Evolutionary conservation across 2,797 vertebrate genomes (phyloP).

Genomic region (Calcarius lapponicus): DNA sequence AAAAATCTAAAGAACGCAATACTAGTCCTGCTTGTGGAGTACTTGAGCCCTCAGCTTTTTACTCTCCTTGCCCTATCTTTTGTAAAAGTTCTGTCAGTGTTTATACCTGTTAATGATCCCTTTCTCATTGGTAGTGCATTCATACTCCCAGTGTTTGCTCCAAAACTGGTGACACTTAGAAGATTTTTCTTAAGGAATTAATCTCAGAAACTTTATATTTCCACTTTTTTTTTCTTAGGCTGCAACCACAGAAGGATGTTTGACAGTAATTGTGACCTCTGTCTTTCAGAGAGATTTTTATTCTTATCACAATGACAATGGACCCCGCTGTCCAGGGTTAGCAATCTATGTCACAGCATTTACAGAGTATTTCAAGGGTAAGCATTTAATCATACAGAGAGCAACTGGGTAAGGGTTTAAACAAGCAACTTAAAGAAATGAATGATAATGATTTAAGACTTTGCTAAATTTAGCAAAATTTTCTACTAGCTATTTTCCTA

Average conservation of each 20-base stretch:
- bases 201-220: neutral
- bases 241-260: neutral
- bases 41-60: neutral
- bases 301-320: neutral
- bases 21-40: neutral
- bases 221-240: neutral
- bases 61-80: neutral
- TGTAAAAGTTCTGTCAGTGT: neutral
- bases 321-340: neutral
- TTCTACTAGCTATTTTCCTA: neutral
- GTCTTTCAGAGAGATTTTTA: neutral
- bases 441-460: neutral
- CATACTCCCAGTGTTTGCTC: neutral
- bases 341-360: neutral
- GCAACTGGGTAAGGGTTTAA: neutral
- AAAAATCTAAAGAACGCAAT: fast-evolving
- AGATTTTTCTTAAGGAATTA: neutral
- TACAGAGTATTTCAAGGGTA: neutral
- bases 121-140: neutral
- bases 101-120: neutral
- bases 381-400: neutral
- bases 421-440: neutral
- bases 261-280: neutral
- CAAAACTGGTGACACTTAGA: neutral
- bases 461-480: neutral